Base-by-base conservation (phyloP, 2,797 vertebrate genomes). In the Allenopithecus nigroviridis region DNA sequence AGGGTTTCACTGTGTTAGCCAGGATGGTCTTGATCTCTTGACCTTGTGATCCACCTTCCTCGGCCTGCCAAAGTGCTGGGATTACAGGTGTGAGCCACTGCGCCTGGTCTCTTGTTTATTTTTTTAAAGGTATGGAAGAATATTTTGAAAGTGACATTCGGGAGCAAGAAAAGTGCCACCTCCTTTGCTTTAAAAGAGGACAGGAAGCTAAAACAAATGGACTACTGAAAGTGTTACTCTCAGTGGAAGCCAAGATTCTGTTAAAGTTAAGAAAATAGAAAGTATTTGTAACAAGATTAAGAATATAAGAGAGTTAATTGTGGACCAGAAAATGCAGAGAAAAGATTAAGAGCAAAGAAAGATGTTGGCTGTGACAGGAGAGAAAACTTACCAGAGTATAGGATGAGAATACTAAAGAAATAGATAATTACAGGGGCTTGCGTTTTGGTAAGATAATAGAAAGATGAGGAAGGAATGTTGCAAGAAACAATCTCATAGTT, bases 381-480 rank as follows among this genome's bases (percentile, higher is more conserved):
- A 87, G 48, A 75, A 33, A 89, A 92, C 48, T 90, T 81, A 81
- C 28, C 50, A n/a, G 36, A 78, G 17, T 84, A 21, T 84, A 36
- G 14, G 26, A 53, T 80, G 53, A 83, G 21, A 97, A 16, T 28
- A 76, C 2, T 46, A 26, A 64, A 94, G 22, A 86, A 61, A n/a
- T 53, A 89, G 55, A 28, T 57, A 94, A 48, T 30, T 85, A 81
- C 48, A 90, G 6, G 39, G 26, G 17, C n/a, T 91, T 91, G 10
- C 7, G 33, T 93, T 97, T 96, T 96, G 87, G 50, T 94, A 91
- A 83, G 59, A 41, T 70, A 88, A 79, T 76, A 88, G 46, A 9
- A 24, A 95, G n/a, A 89, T 48, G 48, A 80, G 24, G 57, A 86
- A 88, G 13, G 24, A 70, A 81, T 87, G 28, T 48, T 96, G 30